Percentiles rank a stretch among this genome's conserved stretches.
phyloP scores from a whole-genome alignment of 2,888 invertebrate genomes.

The Mimas tiliae region DNA sequence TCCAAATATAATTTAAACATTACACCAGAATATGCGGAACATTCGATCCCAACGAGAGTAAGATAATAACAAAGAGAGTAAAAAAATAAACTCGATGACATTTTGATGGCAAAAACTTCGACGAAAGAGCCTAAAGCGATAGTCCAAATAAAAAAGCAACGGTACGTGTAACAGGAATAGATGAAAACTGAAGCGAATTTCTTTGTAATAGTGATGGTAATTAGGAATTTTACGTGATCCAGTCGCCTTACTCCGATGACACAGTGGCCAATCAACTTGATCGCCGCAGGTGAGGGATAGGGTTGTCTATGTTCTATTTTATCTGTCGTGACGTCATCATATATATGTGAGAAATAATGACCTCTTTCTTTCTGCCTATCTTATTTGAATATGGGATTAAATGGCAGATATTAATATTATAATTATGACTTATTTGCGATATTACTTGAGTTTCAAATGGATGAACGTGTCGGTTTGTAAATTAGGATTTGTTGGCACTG shows the following conservation, averaged over 20 bases:
- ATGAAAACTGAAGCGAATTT: conserved; percentile 34
- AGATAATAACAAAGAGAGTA: not conserved
- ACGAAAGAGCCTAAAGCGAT: not conserved
- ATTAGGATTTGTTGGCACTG: conserved; percentile 10
- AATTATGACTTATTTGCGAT: not conserved
- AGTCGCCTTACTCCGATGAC: conserved; percentile 66
- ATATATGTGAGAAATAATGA: not conserved
- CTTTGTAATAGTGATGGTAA: conserved; percentile 42
- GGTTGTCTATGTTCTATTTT: conserved; percentile 44
- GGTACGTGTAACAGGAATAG: not conserved
- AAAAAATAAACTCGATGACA: not conserved
- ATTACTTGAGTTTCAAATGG: not conserved
- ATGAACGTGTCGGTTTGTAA: conserved; percentile 4
- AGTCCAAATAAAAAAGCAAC: not conserved
- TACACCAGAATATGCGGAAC: not conserved
- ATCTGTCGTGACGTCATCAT: not conserved
- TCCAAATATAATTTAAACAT: not conserved
- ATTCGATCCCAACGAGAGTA: not conserved
- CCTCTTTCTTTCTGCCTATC: not conserved
- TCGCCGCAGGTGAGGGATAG: conserved; percentile 47
- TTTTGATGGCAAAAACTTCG: not conserved
- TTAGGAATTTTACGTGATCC: conserved; percentile 52
- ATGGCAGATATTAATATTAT: not conserved
- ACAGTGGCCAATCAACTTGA: conserved; percentile 62
- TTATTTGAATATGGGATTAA: not conserved